Conservation (phyloP, 2,797 vertebrate genomes). For the Lithobates sylvaticus region DNA sequence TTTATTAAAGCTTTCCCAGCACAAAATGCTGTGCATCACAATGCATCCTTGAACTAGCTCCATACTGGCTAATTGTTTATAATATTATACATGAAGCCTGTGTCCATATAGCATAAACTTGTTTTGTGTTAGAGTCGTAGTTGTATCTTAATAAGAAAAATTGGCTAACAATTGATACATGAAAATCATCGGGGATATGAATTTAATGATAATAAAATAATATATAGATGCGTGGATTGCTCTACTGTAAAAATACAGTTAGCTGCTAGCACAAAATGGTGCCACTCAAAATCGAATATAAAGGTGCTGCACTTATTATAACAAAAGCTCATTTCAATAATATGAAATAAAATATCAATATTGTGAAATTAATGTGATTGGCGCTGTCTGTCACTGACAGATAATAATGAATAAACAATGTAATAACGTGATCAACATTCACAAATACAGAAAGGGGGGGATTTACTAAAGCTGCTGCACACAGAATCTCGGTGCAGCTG, state of each 20-base stretch:
- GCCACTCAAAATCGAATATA: no score
- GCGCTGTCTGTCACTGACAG: no score
- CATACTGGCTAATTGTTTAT: constrained; percentile 58
- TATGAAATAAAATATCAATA: no score
- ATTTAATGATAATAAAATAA: background rate
- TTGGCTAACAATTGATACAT: background rate
- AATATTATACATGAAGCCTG: constrained; percentile 54
- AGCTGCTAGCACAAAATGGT: no score
- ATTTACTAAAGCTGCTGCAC: no score
- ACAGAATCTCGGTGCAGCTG: no score
- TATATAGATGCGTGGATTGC: background rate
- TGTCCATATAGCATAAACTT: background rate
- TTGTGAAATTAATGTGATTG: no score
- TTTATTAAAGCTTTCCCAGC: constrained; percentile 74
- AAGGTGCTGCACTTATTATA: no score
- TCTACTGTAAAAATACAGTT: no score
- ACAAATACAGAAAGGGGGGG: background rate
- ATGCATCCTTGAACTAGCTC: constrained; percentile 60
- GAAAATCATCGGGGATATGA: background rate
- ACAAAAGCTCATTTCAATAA: no score
- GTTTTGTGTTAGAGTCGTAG: background rate
- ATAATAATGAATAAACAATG: no score
- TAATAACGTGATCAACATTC: no score
- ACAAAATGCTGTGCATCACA: constrained; percentile 64
- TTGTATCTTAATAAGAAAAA: background rate